phyloP scores from a whole-genome alignment of 1,140 invertebrate genomes.

The Aphaenogaster ashmeadi region DNA sequence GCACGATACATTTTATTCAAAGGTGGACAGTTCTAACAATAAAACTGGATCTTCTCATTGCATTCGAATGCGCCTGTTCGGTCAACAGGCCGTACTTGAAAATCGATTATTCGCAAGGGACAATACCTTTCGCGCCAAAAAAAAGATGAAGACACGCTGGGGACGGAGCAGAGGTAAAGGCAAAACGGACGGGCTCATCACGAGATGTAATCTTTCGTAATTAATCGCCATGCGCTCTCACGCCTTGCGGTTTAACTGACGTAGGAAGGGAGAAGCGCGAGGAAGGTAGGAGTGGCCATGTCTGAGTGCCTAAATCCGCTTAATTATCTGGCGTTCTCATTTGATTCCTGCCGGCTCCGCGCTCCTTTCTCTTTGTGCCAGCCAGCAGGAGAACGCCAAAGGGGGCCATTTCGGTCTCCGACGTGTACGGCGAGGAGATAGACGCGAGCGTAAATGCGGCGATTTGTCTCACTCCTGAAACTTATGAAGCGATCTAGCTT shows the following conservation, averaged over 20 bases:
- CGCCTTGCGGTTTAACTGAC: slow-evolving; percentile 66
- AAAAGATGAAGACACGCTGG: background rate
- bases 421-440: slow-evolving; percentile 36
- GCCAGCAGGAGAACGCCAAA: slow-evolving; percentile 38
- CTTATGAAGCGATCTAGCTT: slow-evolving; percentile 57
- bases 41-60: slow-evolving; percentile 6
- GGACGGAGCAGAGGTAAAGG: slow-evolving; percentile 25
- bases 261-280: slow-evolving; percentile 48
- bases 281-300: slow-evolving; percentile 58
- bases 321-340: slow-evolving; percentile 73
- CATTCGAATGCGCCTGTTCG: slow-evolving; percentile 15
- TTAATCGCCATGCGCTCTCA: slow-evolving; percentile 68
- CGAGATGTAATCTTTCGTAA: slow-evolving; percentile 72
- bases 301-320: slow-evolving; percentile 74
- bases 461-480: slow-evolving; percentile 61
- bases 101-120: slow-evolving; percentile 61
- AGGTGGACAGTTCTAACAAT: background rate
- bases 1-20: slow-evolving; percentile 36
- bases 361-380: slow-evolving; percentile 65
- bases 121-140: background rate
- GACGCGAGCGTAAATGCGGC: slow-evolving; percentile 63
- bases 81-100: slow-evolving; percentile 1
- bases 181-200: slow-evolving; percentile 39
- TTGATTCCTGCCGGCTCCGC: slow-evolving; percentile 65
- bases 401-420: slow-evolving; percentile 51